Evolutionary conservation across 2,113 vertebrate genomes (phyloP).

Genomic region (Paratilapia polleni): DNA sequence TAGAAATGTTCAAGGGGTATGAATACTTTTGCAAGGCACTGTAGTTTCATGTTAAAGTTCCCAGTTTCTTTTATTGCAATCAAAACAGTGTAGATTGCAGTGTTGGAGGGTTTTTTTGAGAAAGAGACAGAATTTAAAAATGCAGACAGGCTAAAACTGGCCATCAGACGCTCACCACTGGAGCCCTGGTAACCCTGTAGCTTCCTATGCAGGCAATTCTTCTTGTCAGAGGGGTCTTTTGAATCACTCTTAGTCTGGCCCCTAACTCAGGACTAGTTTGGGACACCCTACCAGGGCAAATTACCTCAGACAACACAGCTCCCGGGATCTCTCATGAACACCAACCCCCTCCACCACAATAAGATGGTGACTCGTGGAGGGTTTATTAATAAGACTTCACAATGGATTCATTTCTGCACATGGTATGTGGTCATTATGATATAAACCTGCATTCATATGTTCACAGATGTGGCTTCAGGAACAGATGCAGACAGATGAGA

Average conservation of each 20-base stretch:
- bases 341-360: neutral
- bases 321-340: neutral
- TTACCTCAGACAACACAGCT: neutral
- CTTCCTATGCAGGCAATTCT: neutral
- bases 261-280: neutral
- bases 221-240: neutral
- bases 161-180: neutral
- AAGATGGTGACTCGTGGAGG: neutral
- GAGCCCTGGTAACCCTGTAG: neutral
- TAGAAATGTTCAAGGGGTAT: too few species aligned
- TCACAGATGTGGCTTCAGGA: neutral
- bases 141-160: neutral
- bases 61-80: neutral
- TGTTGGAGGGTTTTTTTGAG: neutral
- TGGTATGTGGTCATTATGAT: neutral
- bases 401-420: neutral
- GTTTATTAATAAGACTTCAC: neutral
- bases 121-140: neutral
- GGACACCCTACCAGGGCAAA: neutral
- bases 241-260: neutral
- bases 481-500: neutral
- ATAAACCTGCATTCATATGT: neutral
- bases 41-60: neutral
- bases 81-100: neutral
- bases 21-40: too few species aligned